Evolutionary conservation across 2,797 vertebrate genomes (phyloP), one percentile per base, ranked within the genome.

Genomic region (Fistularia tabacaria): DNA sequence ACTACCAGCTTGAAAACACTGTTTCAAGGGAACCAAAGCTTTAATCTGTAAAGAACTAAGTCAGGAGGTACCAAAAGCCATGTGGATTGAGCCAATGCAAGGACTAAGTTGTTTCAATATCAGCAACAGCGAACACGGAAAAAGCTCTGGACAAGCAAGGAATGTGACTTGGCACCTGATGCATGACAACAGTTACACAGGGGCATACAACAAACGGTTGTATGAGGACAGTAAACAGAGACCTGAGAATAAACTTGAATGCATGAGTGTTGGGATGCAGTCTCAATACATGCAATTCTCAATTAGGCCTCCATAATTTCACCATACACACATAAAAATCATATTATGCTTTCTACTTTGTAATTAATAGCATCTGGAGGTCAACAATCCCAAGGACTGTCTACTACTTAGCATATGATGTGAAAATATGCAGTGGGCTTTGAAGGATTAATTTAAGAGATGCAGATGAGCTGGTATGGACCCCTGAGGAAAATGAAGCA

Each of bases 381-480:
- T 78, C 76, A 81, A 66, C 1, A 40, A 77, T 61, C 64, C 71
- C 6, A 8, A 71, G 39, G 46, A 66, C 25, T 41, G 48, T 65
- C 67, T 73, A 25, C 65, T 62, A 49, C 68, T 74, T 62, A 39
- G 51, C 54, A 60, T 52, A 38, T 48, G 40, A 46, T 54, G 49
- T 54, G 38, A 69, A 69, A 50, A 64, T 51, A 25, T 42, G 50
- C 40, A 45, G n/a, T 12, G 59, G 44, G 57, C 52, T 15, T 54
- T 41, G 53, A 54, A 44, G 8, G 48, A 59, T 61, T 67, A 76
- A 82, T 81, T 73, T 74, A 61, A 54, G 71, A 74, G 54, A 59
- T 71, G 45, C 51, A 70, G 62, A 75, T 66, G 65, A 81, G 78
- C 62, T 52, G 42, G 45, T 69, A 25, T 6, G 5, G 57, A 56